Conservation (phyloP, 2,113 vertebrate species). For the Myotis davidii region DNA sequence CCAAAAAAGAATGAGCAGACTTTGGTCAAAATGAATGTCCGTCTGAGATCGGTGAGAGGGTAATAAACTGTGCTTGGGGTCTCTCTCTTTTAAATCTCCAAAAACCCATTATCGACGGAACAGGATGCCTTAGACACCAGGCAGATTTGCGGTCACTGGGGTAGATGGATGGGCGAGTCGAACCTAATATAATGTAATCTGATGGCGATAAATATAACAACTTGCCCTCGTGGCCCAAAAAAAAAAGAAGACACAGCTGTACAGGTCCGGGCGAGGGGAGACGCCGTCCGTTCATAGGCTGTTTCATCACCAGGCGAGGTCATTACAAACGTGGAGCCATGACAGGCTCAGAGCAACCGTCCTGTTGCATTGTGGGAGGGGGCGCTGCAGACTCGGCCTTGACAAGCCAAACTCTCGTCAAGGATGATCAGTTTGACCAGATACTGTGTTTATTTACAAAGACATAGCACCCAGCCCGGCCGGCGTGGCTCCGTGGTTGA, state of each 20-base stretch:
- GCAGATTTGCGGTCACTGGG: not conserved
- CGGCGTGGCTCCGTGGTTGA: no score
- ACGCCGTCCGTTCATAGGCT: not conserved
- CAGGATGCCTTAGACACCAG: not conserved
- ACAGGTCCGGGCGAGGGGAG: not conserved
- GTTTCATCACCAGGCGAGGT: not conserved
- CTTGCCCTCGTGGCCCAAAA: not conserved
- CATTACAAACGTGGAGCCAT: not conserved
- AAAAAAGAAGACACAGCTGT: not conserved
- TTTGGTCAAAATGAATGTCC: slow-evolving; percentile 11
- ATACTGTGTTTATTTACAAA: not conserved
- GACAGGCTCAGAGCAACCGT: not conserved
- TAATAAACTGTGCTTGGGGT: not conserved
- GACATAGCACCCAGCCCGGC: no score
- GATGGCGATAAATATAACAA: not conserved
- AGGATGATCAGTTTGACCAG: not conserved
- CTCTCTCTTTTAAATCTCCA: not conserved
- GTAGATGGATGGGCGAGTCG: not conserved
- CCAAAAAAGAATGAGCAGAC: not conserved
- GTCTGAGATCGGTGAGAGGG: not conserved
- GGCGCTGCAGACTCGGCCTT: not conserved
- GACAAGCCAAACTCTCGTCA: not conserved
- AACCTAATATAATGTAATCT: not conserved
- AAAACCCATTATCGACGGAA: not conserved
- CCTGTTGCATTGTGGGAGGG: not conserved